Evolutionary conservation across 2,113 vertebrate species (phyloP).

Genomic region (Brienomyrus brachyistius): DNA sequence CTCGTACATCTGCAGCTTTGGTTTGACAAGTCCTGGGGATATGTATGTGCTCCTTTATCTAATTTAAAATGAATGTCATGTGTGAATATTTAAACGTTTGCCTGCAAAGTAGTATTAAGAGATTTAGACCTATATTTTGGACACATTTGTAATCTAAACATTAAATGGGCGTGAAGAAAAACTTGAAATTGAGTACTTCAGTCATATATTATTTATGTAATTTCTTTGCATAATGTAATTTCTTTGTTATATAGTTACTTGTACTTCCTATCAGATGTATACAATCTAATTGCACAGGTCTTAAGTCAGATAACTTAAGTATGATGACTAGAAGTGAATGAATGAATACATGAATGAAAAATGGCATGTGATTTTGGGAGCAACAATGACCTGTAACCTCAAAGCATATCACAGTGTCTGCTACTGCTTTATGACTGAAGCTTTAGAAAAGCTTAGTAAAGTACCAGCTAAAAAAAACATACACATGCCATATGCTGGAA

Average conservation of each 20-base stretch:
- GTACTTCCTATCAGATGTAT: neutral
- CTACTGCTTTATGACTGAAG: neutral
- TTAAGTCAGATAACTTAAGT: neutral
- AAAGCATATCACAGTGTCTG: neutral
- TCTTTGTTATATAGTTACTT: neutral
- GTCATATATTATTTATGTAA: neutral
- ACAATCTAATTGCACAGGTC: neutral
- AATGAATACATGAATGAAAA: neutral
- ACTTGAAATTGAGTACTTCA: neutral
- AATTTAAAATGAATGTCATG: neutral
- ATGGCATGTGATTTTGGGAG: neutral
- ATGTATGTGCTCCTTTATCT: neutral
- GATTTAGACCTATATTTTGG: neutral
- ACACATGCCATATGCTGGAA: neutral
- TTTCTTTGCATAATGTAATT: neutral
- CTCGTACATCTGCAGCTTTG: neutral
- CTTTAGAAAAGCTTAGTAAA: neutral
- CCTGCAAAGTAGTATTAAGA: neutral
- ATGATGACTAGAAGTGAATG: neutral
- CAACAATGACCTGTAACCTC: neutral
- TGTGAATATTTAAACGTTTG: neutral
- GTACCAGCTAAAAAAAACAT: neutral
- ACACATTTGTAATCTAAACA: neutral
- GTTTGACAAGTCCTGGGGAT: neutral
- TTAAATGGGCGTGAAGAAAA: neutral